Evolutionary conservation across 2,113 vertebrate species (phyloP), one percentile per base, ranked within the genome.

Genomic region (Tiliqua scincoides): DNA sequence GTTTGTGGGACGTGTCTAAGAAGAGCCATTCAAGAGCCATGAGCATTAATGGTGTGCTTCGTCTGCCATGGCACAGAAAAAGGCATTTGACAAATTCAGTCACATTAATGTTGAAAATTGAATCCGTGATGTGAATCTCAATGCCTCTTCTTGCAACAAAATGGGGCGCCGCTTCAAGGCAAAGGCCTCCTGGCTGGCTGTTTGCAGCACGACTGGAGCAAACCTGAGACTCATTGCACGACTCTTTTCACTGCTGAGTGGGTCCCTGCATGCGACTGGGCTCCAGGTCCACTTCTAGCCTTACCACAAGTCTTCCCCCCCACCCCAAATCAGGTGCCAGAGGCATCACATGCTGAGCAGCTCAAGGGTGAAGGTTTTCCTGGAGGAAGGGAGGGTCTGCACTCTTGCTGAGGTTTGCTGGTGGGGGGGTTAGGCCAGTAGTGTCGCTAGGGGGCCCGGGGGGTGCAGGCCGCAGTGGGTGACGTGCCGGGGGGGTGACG

Each of bases 11-110:
- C 72, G 8, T 35, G 61, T 27, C 61, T 75, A 27, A 18, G 40
- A 63, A n/a, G 32, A 76, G 52, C 83, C 35, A 18, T 67, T 76
- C 73, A 27, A 43, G 83, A 65, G 61, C 72, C 72, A 76, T 84
- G 75, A 84, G 67, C 72, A 67, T 84, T 76, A 52, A 75, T 84
- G 76, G 72, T 76, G n/a, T 76, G 61, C 72, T 72, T 75, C 75
- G 72, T 84, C 72, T 84, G 76, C 72, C 83, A 20, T 76, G 48
- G 65, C 83, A 65, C 35, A 65, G 65, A 75, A 76, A 84, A 84
- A 65, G 83, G 73, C 54, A 84, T 84, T 84, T 84, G 83, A 84
- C 83, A 84, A 84, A 84, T 76, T 84, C 83, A 84, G 72, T 35
- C 40, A 52, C 72, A 48, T 84, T 84, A 84, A 65, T 63, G 32